Base-by-base conservation (phyloP, 2,797 vertebrate genomes). In the Alosa sapidissima region DNA sequence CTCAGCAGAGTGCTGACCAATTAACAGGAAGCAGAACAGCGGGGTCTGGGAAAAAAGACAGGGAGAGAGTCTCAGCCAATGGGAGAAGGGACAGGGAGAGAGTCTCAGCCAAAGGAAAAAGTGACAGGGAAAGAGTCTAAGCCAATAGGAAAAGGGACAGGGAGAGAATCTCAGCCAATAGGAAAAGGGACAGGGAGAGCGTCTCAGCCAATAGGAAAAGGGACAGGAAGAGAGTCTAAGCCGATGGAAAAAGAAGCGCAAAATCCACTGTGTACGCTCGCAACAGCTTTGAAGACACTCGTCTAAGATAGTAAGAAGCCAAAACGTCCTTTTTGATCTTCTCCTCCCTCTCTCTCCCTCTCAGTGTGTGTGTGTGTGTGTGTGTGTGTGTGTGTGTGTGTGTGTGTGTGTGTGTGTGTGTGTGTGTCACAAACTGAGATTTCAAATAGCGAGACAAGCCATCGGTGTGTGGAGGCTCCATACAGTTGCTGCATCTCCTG, bases 241-340 rank as follows among this genome's bases (percentile, higher is more conserved):
- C 86, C 82, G 8, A 36, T 13, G 65, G 28, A 28, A 36, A 41
- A 41, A 72, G 81, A 54, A 82, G 45, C 87, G 81, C 82, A 87
- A 81, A 86, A 86, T 84, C 85, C 49, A 55, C 85, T 55, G 87
- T 83, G 60, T 78, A 21, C 72, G 49, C 86, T 88, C 86, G 85
- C 28, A 62, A 55, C 0, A 13, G 83, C 88, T 82, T 88, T 88
- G 88, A 87, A 81, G 83, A 86, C 16, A 55, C 1, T 54, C 14
- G 52, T 54, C 52, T 55, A 55, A 55, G 54, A 54, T 16, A 54
- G n/a, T 75, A 58, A 48, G 68, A 65, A 33, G 81, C 81, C 78
- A 68, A 83, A 84, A 81, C 81, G 1, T 58, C 55, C 6, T n/a
- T 7, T 58, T 21, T n/a, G 8, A 1, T 55, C 14, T 55, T 51